phyloP scores from a whole-genome alignment of 1,140 invertebrate species.

The Pogonus chalceus region DNA sequence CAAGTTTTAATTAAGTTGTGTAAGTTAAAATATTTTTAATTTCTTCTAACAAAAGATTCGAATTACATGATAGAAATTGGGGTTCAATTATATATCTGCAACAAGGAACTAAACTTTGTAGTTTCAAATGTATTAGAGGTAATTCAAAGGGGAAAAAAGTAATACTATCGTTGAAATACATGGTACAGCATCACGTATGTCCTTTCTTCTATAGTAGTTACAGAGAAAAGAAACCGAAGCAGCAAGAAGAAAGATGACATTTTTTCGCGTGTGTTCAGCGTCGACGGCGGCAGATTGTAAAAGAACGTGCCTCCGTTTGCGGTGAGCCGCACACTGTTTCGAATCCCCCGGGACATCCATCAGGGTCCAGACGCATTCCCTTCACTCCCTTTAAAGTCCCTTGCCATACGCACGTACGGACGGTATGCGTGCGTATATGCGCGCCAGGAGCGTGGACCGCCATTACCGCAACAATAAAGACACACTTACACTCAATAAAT shows the following conservation, averaged over 20 bases:
- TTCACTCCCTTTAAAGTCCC: not conserved
- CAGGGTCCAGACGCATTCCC: not conserved
- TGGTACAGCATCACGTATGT: too few relatives aligned
- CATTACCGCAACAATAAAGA: slow-evolving; percentile 3
- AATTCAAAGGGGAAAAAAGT: too few relatives aligned
- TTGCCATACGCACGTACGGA: not conserved
- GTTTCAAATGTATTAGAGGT: too few relatives aligned
- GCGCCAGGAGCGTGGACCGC: not conserved
- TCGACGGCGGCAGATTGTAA: slow-evolving; percentile 2
- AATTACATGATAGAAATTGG: too few relatives aligned
- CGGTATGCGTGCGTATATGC: not conserved
- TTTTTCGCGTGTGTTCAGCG: not conserved
- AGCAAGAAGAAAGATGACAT: slow-evolving; percentile 1
- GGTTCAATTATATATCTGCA: too few relatives aligned
- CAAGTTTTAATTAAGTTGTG: too few relatives aligned
- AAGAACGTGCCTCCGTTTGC: slow-evolving; percentile 4
- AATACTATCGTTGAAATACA: too few relatives aligned
- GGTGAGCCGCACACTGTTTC: not conserved
- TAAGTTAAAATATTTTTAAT: too few relatives aligned
- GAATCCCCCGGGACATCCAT: slow-evolving; percentile 1
- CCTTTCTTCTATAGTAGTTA: too few relatives aligned
- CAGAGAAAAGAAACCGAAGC: not conserved
- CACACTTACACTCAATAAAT: slow-evolving; percentile 6
- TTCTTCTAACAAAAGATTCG: too few relatives aligned
- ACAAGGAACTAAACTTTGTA: too few relatives aligned